These are phyloP conservation scores for Sinohyriopsis cumingii DNA, from an alignment of 2,888 invertebrate genomes.

Conservation along the genomic window DNA sequence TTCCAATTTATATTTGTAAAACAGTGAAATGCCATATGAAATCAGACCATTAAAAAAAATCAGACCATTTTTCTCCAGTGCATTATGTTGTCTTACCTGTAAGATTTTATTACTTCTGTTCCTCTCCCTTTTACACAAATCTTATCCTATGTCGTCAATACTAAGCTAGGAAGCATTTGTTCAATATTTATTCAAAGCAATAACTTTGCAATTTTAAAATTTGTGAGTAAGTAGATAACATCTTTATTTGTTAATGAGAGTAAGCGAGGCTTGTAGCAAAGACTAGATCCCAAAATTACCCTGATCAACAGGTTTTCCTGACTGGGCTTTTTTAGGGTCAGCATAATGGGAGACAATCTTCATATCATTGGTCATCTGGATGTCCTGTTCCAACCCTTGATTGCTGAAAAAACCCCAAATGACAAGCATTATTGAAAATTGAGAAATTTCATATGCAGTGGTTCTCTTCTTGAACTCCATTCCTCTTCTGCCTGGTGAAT, in stretches of 20 bases:
- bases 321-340: conserved; percentile 56
- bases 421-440: neutral
- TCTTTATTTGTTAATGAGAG: neutral
- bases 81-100: no score
- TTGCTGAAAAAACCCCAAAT: conserved; percentile 43
- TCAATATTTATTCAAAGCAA: no score
- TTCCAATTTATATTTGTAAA: no score
- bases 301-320: conserved; percentile 68
- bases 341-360: conserved; percentile 59
- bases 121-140: no score
- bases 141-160: no score
- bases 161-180: no score
- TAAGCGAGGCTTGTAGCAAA: neutral
- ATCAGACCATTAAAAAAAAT: no score
- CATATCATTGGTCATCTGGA: conserved; percentile 69
- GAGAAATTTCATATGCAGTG: neutral
- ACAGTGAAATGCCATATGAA: no score
- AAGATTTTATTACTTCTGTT: no score
- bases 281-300: conserved; percentile 37
- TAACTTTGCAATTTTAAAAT: no score
- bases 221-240: no score
- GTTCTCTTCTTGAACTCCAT: neutral
- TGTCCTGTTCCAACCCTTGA: conserved; percentile 66
- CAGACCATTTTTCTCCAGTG: no score
- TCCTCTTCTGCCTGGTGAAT: neutral